A percentile compares a stretch with the other conserved stretches of the same genome.
phyloP scores from a whole-genome alignment of 2,888 invertebrate genomes.

The Drosophila helvetica region DNA sequence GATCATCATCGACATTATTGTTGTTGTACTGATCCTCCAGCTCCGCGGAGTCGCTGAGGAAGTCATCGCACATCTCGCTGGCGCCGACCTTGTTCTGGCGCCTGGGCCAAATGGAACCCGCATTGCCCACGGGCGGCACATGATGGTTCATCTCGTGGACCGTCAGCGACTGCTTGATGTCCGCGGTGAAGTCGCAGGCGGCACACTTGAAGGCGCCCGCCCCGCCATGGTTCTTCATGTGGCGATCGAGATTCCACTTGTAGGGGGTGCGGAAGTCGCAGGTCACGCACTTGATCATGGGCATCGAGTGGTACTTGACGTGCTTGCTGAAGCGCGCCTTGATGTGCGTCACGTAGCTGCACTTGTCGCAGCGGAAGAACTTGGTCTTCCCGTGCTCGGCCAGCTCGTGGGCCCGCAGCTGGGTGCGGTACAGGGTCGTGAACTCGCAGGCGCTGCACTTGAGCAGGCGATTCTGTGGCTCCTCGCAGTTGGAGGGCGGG shows the following conservation, averaged over 20 bases:
- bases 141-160: constrained; percentile 97
- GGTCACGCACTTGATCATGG: constrained; percentile 96
- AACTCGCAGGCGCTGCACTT: constrained; percentile 89
- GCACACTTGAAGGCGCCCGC: constrained; percentile 93
- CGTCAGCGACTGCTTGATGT: constrained; percentile 95
- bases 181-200: constrained; percentile 95
- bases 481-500: constrained; percentile 70
- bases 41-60: constrained; percentile 82
- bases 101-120: constrained; percentile 85
- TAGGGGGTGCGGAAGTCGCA: constrained; percentile 97
- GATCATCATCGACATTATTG: constrained; percentile 82
- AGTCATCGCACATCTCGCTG: constrained; percentile 84
- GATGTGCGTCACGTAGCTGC: constrained; percentile 95
- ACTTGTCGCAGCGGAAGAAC: constrained; percentile 94
- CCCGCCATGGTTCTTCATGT: constrained; percentile 95
- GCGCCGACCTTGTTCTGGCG: constrained; percentile 91
- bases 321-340: constrained; percentile 95
- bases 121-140: constrained; percentile 90
- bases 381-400: constrained; percentile 90
- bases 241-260: constrained; percentile 96
- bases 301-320: constrained; percentile 96
- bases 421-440: constrained; percentile 87
- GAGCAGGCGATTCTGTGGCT: constrained; percentile 82
- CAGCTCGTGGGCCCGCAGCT: constrained; percentile 89
- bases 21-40: constrained; percentile 82